These are phyloP conservation scores for Ennomos erosarius DNA, from an alignment of 2,888 invertebrate genomes.

Conservation along the genomic window DNA sequence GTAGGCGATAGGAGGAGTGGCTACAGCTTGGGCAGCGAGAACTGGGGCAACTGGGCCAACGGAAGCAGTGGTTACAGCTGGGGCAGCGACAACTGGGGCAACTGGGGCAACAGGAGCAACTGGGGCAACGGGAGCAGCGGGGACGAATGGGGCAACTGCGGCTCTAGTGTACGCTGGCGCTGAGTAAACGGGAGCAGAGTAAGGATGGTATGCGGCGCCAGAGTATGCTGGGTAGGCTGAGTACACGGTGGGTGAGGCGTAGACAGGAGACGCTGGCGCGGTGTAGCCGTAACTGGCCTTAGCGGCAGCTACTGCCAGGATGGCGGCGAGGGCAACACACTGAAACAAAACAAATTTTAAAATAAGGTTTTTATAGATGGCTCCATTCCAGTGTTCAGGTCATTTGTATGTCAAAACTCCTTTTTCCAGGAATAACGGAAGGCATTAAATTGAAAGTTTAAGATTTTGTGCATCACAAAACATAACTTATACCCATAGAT, in stretches of 20 bases:
- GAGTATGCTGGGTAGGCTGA: too few relatives aligned
- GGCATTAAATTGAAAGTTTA: too few relatives aligned
- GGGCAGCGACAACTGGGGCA: conserved; percentile 8
- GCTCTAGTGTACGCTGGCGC: conserved; percentile 16
- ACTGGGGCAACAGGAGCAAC: conserved; percentile 23
- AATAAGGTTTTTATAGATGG: too few relatives aligned
- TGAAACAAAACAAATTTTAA: conserved; percentile 37
- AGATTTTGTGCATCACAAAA: too few relatives aligned
- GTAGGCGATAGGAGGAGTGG: conserved; percentile 12
- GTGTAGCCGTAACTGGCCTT: conserved; percentile 49
- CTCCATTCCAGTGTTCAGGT: too few relatives aligned
- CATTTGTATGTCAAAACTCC: too few relatives aligned
- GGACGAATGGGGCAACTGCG: conserved; percentile 13
- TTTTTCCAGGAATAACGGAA: too few relatives aligned
- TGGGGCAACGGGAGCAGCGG: conserved; percentile 10
- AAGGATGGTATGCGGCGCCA: neutral
- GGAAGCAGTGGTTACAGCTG: conserved; percentile 17
- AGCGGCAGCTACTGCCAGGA: conserved; percentile 65
- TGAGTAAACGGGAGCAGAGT: conserved; percentile 28
- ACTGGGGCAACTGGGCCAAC: conserved; percentile 18
- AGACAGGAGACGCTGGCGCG: neutral
- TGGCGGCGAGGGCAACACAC: conserved; percentile 52
- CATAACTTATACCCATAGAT: too few relatives aligned
- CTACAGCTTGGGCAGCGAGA: conserved; percentile 10
- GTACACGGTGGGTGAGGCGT: too few relatives aligned